phyloP scores from a whole-genome alignment of 2,113 vertebrate genomes.

The Semicossyphus pulcher region DNA sequence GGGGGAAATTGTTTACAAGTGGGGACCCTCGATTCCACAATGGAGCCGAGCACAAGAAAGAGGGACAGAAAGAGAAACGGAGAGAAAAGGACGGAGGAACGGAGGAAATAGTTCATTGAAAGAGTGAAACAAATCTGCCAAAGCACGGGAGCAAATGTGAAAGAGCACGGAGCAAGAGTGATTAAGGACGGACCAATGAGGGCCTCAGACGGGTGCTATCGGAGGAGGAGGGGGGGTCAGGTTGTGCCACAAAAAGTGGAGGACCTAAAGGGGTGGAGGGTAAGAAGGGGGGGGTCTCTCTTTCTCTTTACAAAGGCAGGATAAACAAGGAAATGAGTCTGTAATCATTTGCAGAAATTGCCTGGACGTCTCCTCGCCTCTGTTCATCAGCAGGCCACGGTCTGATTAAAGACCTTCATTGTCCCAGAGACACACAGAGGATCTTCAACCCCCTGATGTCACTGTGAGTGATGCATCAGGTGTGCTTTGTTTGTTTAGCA shows the following conservation, averaged over 20 bases:
- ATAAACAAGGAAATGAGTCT: conserved; percentile 88
- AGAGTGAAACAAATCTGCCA: conserved; percentile 78
- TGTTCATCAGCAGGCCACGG: conserved; percentile 82
- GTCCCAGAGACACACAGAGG: conserved; percentile 55
- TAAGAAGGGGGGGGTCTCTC: conserved; percentile 49
- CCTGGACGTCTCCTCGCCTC: conserved; percentile 74
- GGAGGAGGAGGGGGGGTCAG: conserved; percentile 27
- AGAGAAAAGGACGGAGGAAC: conserved; percentile 65
- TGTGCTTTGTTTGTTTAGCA: conserved; percentile 33
- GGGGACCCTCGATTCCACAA: conserved; percentile 76
- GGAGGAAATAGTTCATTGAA: conserved; percentile 77
- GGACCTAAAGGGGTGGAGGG: conserved; percentile 65
- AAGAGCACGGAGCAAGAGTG: conserved; percentile 66
- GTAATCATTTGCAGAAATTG: conserved; percentile 88
- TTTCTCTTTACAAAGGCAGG: conserved; percentile 82
- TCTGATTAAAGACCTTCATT: conserved; percentile 83
- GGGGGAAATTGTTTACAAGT: conserved; percentile 85
- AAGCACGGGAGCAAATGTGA: conserved; percentile 72
- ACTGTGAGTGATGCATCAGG: conserved; percentile 37
- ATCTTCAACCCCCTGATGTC: conserved; percentile 49
- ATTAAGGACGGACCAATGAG: conserved; percentile 71
- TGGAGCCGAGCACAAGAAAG: conserved; percentile 61
- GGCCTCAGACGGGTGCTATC: conserved; percentile 48
- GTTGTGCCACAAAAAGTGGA: conserved; percentile 73
- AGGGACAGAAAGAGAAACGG: conserved; percentile 50